Percentiles rank a stretch among this genome's conserved stretches.
Conservation (phyloP, 2,797 vertebrate genomes). For the Leptodactylus fallax region DNA sequence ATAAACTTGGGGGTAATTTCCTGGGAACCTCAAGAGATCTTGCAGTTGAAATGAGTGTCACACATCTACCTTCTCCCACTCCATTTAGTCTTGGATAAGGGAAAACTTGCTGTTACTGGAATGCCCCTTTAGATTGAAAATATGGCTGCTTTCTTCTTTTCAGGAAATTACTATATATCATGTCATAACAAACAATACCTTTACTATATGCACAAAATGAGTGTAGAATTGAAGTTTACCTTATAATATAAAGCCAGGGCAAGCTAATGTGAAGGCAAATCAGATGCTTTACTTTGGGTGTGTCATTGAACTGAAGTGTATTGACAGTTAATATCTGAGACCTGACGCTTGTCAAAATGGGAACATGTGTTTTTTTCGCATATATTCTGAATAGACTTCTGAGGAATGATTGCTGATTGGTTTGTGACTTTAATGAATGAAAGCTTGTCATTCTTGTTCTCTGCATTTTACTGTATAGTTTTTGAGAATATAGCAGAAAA, state of each 20-base stretch:
- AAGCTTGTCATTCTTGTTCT: background rate
- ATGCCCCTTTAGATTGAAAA: too few relatives aligned
- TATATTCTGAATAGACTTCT: background rate
- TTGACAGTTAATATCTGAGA: background rate
- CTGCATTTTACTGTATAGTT: background rate
- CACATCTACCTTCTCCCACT: too few relatives aligned
- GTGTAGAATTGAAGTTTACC: background rate
- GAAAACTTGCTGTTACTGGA: too few relatives aligned
- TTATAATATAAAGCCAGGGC: background rate
- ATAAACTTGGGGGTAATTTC: too few relatives aligned
- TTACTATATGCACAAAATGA: background rate
- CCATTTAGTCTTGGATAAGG: too few relatives aligned
- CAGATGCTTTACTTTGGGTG: background rate
- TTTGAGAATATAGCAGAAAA: background rate
- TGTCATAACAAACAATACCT: too few relatives aligned
- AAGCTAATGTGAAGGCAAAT: background rate
- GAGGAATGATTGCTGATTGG: background rate
- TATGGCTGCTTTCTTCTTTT: too few relatives aligned
- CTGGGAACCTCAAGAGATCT: too few relatives aligned
- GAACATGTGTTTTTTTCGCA: conserved; percentile 5
- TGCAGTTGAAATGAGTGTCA: too few relatives aligned
- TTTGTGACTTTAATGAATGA: conserved; percentile 7
- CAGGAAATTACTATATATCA: too few relatives aligned
- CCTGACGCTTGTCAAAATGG: conserved; percentile 3
- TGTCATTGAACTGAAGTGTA: background rate